Conservation (phyloP, 2,888 invertebrate genomes). For the Troides oblongomaculatus region DNA sequence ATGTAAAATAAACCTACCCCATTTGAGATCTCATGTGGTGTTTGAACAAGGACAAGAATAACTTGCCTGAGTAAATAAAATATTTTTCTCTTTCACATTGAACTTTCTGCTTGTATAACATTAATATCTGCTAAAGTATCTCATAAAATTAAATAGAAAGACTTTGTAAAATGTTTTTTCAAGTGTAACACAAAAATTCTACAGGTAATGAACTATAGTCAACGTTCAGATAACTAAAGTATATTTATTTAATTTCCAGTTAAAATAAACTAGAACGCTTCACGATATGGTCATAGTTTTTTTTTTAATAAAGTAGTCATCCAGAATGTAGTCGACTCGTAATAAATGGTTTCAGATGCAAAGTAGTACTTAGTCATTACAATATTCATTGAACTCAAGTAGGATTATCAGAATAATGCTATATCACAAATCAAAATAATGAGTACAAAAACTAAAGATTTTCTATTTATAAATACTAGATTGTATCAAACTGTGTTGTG, state of each 20-base stretch:
- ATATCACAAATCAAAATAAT: background rate
- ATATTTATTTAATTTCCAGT: too few relatives aligned
- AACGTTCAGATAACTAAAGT: too few relatives aligned
- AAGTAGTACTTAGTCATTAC: background rate
- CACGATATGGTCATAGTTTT: too few relatives aligned
- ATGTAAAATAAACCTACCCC: background rate
- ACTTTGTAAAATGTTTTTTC: background rate
- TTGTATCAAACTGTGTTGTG: too few relatives aligned
- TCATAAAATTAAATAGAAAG: background rate
- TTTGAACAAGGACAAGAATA: background rate
- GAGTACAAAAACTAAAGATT: too few relatives aligned
- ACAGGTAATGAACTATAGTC: too few relatives aligned
- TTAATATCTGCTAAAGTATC: background rate
- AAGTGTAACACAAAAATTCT: background rate
- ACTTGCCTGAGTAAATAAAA: slow-evolving; percentile 1
- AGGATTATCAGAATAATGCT: background rate
- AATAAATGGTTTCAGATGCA: too few relatives aligned
- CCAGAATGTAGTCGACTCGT: too few relatives aligned
- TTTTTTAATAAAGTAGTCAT: too few relatives aligned
- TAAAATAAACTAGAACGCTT: too few relatives aligned
- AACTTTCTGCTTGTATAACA: background rate
- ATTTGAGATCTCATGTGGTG: background rate
- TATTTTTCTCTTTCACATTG: background rate
- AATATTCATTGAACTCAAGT: background rate
- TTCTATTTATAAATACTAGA: too few relatives aligned